A percentile compares a stretch with the other conserved stretches of the same genome.
Evolutionary conservation across 2,113 vertebrate genomes (phyloP).

Genomic region (Dipodomys spectabilis): DNA sequence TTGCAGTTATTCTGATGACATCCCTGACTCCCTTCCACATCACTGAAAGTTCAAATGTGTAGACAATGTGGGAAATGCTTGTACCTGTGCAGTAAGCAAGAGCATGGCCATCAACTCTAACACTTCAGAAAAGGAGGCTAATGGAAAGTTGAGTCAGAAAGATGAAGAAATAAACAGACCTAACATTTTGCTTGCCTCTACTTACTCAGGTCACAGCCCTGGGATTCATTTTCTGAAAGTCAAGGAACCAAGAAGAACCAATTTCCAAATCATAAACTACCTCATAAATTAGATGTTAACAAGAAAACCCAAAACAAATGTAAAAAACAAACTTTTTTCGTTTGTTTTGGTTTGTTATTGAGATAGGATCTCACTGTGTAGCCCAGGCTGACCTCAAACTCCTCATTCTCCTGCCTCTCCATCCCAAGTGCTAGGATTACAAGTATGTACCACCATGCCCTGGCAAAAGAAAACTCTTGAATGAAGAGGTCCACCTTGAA

Average conservation of each 20-base stretch:
- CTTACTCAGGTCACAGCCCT: neutral
- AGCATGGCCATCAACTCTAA: neutral
- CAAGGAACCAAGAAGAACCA: neutral
- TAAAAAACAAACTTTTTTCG: too few relatives aligned
- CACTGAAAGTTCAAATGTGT: neutral
- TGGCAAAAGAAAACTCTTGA: neutral
- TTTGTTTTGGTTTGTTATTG: too few relatives aligned
- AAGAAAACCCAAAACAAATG: neutral
- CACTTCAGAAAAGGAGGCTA: neutral
- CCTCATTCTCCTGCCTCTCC: too few relatives aligned
- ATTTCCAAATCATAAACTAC: neutral
- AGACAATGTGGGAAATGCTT: neutral
- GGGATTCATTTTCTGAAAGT: conserved; percentile 35
- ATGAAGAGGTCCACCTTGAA: conserved; percentile 54
- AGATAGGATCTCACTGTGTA: too few relatives aligned
- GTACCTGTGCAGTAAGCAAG: neutral
- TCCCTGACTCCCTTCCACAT: neutral
- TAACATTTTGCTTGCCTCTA: neutral
- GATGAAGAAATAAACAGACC: neutral
- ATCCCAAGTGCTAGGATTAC: too few relatives aligned
- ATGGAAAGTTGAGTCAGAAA: neutral
- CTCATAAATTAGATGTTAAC: neutral
- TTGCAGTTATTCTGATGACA: neutral
- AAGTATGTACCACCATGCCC: too few relatives aligned
- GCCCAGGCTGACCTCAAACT: too few relatives aligned